Conservation (phyloP, 1,140 invertebrate genomes). For the Trichoplusia ni region DNA sequence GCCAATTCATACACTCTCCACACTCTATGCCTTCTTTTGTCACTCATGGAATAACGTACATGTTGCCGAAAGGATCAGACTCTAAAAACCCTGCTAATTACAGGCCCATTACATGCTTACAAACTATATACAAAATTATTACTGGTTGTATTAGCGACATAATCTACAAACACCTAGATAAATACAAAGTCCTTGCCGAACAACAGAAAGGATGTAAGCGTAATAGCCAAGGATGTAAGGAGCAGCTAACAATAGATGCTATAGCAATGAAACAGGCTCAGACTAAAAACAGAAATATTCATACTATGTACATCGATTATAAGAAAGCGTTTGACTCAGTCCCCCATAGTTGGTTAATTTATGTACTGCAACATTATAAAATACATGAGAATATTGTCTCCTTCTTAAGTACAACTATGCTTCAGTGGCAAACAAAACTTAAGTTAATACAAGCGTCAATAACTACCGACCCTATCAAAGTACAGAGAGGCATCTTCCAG, state of each 20-base stretch:
- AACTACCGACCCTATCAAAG: conserved; percentile 7
- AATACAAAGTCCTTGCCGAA: conserved; percentile 21
- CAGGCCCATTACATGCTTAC: conserved; percentile 35
- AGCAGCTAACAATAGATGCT: conserved; percentile 26
- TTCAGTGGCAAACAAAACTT: not conserved
- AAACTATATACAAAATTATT: conserved; percentile 34
- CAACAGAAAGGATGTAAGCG: conserved; percentile 33
- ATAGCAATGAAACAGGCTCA: conserved; percentile 14
- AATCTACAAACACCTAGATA: conserved; percentile 18
- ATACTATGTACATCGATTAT: conserved; percentile 36
- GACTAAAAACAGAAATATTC: conserved; percentile 22
- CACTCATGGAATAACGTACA: conserved; percentile 27
- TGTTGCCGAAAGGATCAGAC: conserved; percentile 32
- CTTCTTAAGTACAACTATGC: conserved; percentile 2
- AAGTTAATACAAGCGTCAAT: not conserved
- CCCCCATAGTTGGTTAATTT: conserved; percentile 37
- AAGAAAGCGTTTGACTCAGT: conserved; percentile 36
- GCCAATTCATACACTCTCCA: conserved; percentile 29
- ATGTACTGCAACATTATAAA: conserved; percentile 33
- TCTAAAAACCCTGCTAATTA: conserved; percentile 28
- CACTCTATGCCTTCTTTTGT: conserved; percentile 27
- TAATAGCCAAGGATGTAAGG: no score
- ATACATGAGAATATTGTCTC: conserved; percentile 22
- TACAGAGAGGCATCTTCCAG: conserved; percentile 28
- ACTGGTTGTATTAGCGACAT: conserved; percentile 25